These are phyloP conservation scores for Porphyrio hochstetteri DNA, from an alignment of 2,113 vertebrate genomes.

Conservation along the genomic window DNA sequence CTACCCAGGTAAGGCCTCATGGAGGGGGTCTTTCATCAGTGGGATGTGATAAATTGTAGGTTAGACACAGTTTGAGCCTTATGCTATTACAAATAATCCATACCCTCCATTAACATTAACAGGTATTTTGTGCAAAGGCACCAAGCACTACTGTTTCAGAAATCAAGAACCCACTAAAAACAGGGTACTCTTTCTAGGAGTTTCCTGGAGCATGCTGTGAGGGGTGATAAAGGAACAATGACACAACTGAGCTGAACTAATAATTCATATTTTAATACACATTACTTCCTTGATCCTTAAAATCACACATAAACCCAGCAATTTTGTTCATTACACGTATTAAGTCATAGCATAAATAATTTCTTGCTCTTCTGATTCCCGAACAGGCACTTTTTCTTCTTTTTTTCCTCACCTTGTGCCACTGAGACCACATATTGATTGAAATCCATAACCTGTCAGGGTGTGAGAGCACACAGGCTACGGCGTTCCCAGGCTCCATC, in stretches of 20 bases:
- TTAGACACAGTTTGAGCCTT: neutral
- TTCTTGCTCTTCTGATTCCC: neutral
- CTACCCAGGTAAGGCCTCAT: neutral
- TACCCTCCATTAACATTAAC: neutral
- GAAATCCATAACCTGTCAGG: conserved; percentile 62
- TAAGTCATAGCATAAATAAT: neutral
- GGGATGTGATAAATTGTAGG: neutral
- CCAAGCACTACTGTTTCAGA: neutral
- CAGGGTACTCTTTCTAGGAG: neutral
- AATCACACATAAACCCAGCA: neutral
- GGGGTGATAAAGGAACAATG: neutral
- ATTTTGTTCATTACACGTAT: neutral
- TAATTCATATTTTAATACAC: neutral
- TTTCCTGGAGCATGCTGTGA: neutral
- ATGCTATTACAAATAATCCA: neutral
- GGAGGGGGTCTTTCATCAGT: neutral
- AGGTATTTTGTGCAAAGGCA: neutral
- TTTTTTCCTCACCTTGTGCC: neutral
- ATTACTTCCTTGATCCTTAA: neutral
- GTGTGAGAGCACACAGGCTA: conserved; percentile 68
- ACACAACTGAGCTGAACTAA: neutral
- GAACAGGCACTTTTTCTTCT: neutral
- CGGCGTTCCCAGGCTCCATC: conserved; percentile 73
- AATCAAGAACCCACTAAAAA: neutral
- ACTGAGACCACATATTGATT: conserved; percentile 27